Percentiles rank a stretch among this genome's conserved stretches.
Conservation (phyloP, 2,797 vertebrate genomes). For the Dermochelys coriacea region DNA sequence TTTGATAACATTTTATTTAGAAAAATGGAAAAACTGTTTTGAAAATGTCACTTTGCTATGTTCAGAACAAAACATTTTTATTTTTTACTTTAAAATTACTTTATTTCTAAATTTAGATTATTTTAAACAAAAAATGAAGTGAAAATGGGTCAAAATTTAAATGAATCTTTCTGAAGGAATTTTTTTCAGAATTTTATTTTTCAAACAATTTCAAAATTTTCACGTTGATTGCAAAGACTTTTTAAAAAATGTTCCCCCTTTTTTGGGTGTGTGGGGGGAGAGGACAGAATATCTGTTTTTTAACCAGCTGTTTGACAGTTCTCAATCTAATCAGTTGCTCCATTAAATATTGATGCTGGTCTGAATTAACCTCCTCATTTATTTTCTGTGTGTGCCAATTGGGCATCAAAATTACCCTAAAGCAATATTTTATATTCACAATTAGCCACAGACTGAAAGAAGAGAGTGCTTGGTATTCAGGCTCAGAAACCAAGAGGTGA, state of each 20-base stretch:
- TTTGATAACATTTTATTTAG: background rate
- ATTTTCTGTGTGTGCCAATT: background rate
- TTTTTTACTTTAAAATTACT: background rate
- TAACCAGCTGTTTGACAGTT: background rate
- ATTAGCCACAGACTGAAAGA: background rate
- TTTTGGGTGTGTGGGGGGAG: background rate
- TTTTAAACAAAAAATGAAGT: background rate
- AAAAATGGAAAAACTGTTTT: background rate
- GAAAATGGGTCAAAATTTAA: background rate
- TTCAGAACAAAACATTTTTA: too few species aligned
- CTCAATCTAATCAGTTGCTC: background rate
- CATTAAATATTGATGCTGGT: background rate
- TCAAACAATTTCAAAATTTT: background rate
- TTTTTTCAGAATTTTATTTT: background rate
- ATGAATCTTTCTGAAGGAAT: background rate
- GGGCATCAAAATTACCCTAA: background rate
- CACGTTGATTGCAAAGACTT: background rate
- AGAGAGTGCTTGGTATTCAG: background rate
- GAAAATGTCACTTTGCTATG: background rate
- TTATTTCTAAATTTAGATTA: background rate
- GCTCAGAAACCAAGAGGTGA: background rate
- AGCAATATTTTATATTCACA: background rate
- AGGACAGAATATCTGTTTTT: background rate
- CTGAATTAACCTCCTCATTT: background rate
- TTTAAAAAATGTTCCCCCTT: fast-evolving